Evolutionary conservation across 2,797 vertebrate genomes (phyloP).

Genomic region (Channallabes apus): DNA sequence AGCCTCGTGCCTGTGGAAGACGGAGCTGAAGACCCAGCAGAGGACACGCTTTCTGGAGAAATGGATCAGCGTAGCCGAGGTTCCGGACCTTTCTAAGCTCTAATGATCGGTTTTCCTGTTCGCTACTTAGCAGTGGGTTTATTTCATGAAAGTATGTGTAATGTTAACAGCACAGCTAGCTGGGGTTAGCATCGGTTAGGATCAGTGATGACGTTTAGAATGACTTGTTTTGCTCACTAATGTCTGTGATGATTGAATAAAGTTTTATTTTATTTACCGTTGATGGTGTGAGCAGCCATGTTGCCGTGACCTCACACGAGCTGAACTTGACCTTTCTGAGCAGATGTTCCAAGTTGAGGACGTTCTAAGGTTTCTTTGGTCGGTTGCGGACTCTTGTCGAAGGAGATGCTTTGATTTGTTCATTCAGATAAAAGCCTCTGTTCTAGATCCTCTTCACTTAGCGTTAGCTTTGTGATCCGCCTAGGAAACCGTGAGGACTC

Average conservation of each 20-base stretch:
- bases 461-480: not conserved
- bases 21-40: conserved; percentile 80
- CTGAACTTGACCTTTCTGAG: not conserved
- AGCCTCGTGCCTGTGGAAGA: conserved; percentile 81
- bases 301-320: too few species aligned
- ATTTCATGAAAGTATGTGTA: not conserved
- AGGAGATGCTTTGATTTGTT: too few species aligned
- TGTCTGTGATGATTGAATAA: too few species aligned
- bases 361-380: not conserved
- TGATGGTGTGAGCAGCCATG: not conserved
- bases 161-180: not conserved
- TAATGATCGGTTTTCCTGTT: not conserved
- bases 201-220: not conserved
- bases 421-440: not conserved
- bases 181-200: not conserved
- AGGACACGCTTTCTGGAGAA: conserved; percentile 87
- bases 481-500: not conserved
- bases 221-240: not conserved
- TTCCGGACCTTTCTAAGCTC: conserved; percentile 47
- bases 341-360: not conserved
- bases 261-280: not conserved
- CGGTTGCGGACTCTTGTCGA: not conserved
- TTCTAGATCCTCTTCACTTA: not conserved
- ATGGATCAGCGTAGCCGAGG: conserved; percentile 91
- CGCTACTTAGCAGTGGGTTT: not conserved